phyloP scores from a whole-genome alignment of 1,140 invertebrate genomes.

The Megathymus violae region DNA sequence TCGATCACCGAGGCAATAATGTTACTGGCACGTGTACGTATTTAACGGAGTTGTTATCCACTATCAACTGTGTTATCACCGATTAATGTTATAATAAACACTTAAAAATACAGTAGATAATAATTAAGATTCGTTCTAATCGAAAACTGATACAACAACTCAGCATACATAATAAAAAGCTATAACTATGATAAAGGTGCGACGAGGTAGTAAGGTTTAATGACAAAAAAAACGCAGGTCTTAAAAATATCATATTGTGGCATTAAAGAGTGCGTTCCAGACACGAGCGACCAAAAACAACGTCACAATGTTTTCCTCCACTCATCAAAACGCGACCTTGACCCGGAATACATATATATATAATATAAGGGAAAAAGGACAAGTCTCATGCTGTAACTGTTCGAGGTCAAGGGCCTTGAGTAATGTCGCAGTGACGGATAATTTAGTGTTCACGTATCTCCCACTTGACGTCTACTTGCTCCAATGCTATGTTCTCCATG shows the following conservation, averaged over 20 bases:
- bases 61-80: not conserved
- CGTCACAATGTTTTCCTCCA: slow-evolving; percentile 49
- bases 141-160: not conserved
- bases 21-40: not conserved
- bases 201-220: not conserved
- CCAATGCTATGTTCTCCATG: not conserved
- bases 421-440: slow-evolving; percentile 11
- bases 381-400: slow-evolving; percentile 23
- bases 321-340: slow-evolving; percentile 67
- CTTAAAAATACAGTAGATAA: not conserved
- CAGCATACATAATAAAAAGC: not conserved
- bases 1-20: not conserved
- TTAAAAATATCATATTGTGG: slow-evolving; percentile 14
- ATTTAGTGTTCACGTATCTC: slow-evolving; percentile 10
- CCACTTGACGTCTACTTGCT: slow-evolving; percentile 1
- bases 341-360: slow-evolving; percentile 53
- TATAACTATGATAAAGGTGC: not conserved
- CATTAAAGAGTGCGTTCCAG: not conserved
- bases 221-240: slow-evolving; percentile 3
- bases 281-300: slow-evolving; percentile 5
- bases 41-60: not conserved
- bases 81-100: not conserved
- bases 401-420: slow-evolving; percentile 38
- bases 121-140: not conserved
- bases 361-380: slow-evolving; percentile 60